These are phyloP conservation scores for Sipha maydis DNA, from an alignment of 2,888 invertebrate genomes.

Conservation along the genomic window DNA sequence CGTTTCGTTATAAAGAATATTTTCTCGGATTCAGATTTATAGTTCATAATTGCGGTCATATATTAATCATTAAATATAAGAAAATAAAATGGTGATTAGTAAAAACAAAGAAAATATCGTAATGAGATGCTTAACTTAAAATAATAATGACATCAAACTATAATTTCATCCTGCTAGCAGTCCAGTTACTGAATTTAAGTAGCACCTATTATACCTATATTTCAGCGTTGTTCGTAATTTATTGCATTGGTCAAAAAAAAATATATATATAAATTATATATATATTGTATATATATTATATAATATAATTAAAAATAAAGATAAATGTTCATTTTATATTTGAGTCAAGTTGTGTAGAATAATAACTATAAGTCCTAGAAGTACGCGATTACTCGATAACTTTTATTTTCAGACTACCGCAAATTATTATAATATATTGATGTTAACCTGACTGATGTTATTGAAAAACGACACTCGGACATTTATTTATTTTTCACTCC, in stretches of 20 bases:
- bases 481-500: slow-evolving; percentile 31
- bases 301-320: no score
- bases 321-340: not conserved
- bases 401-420: slow-evolving; percentile 13
- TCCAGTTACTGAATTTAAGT: not conserved
- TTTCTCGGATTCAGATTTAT: not conserved
- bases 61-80: not conserved
- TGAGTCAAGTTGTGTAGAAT: not conserved
- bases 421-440: slow-evolving; percentile 28
- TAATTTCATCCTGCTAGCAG: not conserved
- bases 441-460: slow-evolving; percentile 22
- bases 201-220: not conserved
- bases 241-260: not conserved
- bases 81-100: not conserved
- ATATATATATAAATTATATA: no score
- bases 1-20: not conserved
- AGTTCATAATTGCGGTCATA: not conserved
- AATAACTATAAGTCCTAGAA: not conserved
- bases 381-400: not conserved
- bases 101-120: not conserved
- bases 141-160: not conserved
- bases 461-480: slow-evolving; percentile 33
- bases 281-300: no score
- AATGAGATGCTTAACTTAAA: not conserved
- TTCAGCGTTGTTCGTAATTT: not conserved